Evolutionary conservation across 2,888 invertebrate species (phyloP).

Genomic region (Pyralis farinalis): DNA sequence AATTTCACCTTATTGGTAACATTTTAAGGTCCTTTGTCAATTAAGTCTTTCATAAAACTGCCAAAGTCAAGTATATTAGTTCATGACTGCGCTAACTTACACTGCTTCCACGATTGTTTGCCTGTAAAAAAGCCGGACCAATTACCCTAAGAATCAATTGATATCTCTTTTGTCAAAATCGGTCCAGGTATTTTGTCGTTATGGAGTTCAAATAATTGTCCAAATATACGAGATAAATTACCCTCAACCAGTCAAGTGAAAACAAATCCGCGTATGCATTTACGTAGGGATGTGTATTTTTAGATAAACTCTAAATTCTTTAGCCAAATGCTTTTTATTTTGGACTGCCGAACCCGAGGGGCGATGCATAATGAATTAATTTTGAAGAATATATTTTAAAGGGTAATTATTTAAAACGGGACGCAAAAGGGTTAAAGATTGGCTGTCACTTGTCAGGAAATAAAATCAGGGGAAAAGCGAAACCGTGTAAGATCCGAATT

Average conservation of each 20-base stretch:
- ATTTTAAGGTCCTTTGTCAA: too few relatives aligned
- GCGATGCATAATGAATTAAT: conserved; percentile 54
- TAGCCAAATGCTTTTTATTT: conserved; percentile 35
- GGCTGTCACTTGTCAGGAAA: conserved; percentile 64
- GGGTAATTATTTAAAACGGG: conserved; percentile 56
- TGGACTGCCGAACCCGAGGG: conserved; percentile 36
- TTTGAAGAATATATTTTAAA: conserved; percentile 67
- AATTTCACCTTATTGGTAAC: too few relatives aligned
- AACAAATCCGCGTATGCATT: conserved; percentile 1
- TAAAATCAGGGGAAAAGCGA: conserved; percentile 46
- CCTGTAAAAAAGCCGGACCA: too few relatives aligned
- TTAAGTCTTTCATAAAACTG: too few relatives aligned
- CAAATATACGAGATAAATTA: too few relatives aligned
- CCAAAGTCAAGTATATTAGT: too few relatives aligned
- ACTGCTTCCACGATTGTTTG: too few relatives aligned
- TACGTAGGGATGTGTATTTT: conserved; percentile 1
- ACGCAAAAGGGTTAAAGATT: conserved; percentile 64
- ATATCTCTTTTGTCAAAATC: too few relatives aligned
- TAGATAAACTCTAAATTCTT: conserved; percentile 6
- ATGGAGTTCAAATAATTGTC: too few relatives aligned
- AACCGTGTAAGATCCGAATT: conserved; percentile 44
- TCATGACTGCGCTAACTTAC: too few relatives aligned
- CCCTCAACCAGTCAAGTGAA: neutral
- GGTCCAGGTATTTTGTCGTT: too few relatives aligned
- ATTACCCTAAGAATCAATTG: too few relatives aligned